Evolutionary conservation across 2,888 invertebrate species (phyloP).

Genomic region (Ophioninae sp.): DNA sequence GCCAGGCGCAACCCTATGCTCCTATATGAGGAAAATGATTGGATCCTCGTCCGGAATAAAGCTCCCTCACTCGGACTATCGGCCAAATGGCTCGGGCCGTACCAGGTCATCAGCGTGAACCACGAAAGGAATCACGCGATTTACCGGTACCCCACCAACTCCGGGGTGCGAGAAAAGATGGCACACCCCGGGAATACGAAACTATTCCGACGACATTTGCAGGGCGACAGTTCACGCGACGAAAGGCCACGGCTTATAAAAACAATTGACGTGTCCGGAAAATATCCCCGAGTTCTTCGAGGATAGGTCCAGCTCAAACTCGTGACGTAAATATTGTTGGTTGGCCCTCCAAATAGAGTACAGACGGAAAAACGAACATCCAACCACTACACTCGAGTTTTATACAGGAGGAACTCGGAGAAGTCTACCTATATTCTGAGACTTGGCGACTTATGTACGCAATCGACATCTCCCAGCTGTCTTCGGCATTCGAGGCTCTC

Average conservation of each 20-base stretch:
- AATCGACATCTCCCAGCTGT: not conserved
- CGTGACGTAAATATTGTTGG: too few relatives aligned
- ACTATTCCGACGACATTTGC: not conserved
- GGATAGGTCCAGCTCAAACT: not conserved
- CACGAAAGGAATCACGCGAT: slow-evolving; percentile 21
- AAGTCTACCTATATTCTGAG: slow-evolving; percentile 18
- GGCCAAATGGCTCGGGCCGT: slow-evolving; percentile 14
- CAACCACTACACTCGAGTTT: slow-evolving; percentile 3
- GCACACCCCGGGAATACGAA: slow-evolving; percentile 25
- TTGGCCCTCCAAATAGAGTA: not conserved
- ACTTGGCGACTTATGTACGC: slow-evolving; percentile 21
- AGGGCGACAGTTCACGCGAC: not conserved
- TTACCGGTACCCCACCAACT: slow-evolving; percentile 14
- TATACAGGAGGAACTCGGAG: slow-evolving; percentile 22
- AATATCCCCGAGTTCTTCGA: not conserved
- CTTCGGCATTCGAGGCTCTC: not conserved
- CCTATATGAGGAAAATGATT: slow-evolving; percentile 14
- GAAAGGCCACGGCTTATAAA: slow-evolving; percentile 8
- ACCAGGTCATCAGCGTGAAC: slow-evolving; percentile 21
- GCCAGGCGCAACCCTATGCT: slow-evolving; percentile 23
- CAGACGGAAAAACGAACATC: slow-evolving; percentile 2
- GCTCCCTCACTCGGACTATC: slow-evolving; percentile 17
- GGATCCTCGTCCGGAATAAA: slow-evolving; percentile 15
- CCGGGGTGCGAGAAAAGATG: slow-evolving; percentile 8
- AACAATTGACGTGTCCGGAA: slow-evolving; percentile 4